Evolutionary conservation across 2,113 vertebrate species (phyloP), one percentile per base, ranked within the genome.

Genomic region (Circaetus gallicus): DNA sequence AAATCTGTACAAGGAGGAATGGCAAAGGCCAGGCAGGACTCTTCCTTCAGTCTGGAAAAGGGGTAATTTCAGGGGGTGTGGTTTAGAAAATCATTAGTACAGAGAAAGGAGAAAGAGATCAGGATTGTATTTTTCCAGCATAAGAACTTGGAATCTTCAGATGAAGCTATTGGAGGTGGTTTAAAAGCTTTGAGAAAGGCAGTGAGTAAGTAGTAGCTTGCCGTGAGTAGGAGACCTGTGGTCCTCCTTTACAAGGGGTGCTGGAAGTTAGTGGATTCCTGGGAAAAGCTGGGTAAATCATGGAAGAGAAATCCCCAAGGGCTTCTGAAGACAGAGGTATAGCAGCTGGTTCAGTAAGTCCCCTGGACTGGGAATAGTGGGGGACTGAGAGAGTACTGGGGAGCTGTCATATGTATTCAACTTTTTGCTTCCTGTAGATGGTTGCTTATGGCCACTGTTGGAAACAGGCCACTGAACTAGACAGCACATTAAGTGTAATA

Each of bases 361-460:
- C 5, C 6, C 61, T 66, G 69, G 16, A 14, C 43, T 55, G 15
- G 32, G n/a, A 43, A 21, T 50, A 55, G 31, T 5, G 3, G 15
- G 40, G 47, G 9, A 21, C 32, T 49, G 34, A 34, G 47, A 34
- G 9, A 49, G 45, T 59, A 45, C 18, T 31, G 53, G 9, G 55
- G 11, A 56, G 38, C 36, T 49, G 10, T 58, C 9, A 8, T 38
- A 43, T 0, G 0, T 38, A 3, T 43, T 82, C 29, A 42, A 5
- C 8, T 7, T 81, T 26, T 66, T 73, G 13, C 32, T 71, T 81
- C 9, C 43, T 49, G 12, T 43, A 40, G 29, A 19, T 81, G 16
- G 16, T 10, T 86, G 45, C 7, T 63, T 67, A 22, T 0, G 3
- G 42, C 15, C 18, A 12, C 40, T 38, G n/a, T 20, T 94, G 80